These are phyloP conservation scores for Cettia cetti DNA, from an alignment of 2,113 vertebrate genomes.

Conservation along the genomic window DNA sequence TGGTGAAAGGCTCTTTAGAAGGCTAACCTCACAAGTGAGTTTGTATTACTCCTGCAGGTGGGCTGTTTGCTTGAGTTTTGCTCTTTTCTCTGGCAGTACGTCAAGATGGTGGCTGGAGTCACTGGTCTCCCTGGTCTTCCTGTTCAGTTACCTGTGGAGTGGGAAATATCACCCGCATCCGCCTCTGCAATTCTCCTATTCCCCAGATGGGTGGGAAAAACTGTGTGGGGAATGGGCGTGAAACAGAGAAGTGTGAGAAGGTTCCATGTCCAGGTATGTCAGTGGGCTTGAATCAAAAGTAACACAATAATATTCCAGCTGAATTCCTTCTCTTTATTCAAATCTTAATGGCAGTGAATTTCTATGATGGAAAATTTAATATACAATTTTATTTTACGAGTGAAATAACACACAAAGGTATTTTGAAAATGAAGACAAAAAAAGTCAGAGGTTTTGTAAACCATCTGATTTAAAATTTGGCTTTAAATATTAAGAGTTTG, in stretches of 20 bases:
- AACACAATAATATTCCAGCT: neutral
- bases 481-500: neutral
- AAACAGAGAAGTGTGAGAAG: constrained; percentile 88
- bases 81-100: constrained; percentile 75
- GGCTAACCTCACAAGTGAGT: neutral
- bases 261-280: constrained; percentile 86
- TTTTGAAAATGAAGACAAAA: neutral
- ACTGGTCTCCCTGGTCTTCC: constrained; percentile 97
- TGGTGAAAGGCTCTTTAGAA: neutral
- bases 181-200: constrained; percentile 93
- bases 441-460: neutral
- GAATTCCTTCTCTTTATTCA: neutral
- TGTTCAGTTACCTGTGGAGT: constrained; percentile 91
- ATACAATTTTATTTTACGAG: neutral
- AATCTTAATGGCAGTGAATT: neutral
- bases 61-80: neutral
- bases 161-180: constrained; percentile 92
- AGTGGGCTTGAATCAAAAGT: neutral
- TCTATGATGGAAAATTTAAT: neutral
- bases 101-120: constrained; percentile 94
- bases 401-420: neutral
- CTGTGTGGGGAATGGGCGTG: constrained; percentile 88
- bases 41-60: neutral
- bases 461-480: neutral
- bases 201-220: constrained; percentile 92